These are phyloP conservation scores for Megalonaias nervosa DNA, from an alignment of 1,140 invertebrate genomes.

Conservation along the genomic window DNA sequence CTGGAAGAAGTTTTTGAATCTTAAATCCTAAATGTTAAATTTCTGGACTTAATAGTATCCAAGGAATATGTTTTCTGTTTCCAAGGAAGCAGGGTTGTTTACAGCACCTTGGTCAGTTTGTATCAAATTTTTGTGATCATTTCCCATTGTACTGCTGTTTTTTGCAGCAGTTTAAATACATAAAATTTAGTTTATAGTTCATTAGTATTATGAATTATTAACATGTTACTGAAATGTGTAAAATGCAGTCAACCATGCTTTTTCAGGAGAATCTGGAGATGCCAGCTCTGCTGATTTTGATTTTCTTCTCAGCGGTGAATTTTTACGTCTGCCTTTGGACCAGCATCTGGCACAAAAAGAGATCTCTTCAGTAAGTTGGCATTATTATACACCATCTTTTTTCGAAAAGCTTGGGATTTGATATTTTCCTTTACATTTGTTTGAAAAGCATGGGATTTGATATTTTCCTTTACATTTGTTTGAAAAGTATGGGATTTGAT, in stretches of 20 bases:
- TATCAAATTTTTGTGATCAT: not conserved
- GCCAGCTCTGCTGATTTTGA: constrained; percentile 83
- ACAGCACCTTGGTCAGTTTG: not conserved
- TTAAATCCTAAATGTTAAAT: no score
- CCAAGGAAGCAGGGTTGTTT: not conserved
- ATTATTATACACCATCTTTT: not conserved
- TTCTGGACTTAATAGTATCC: no score
- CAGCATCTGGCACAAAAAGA: constrained; percentile 65
- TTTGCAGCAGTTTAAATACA: constrained; percentile 1
- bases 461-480: not conserved
- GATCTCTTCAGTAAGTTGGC: constrained; percentile 64
- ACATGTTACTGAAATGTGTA: not conserved
- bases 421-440: not conserved
- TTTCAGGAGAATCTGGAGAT: constrained; percentile 31
- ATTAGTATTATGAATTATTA: not conserved
- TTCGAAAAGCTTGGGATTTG: not conserved
- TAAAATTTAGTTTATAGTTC: not conserved
- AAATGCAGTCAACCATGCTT: constrained; percentile 11
- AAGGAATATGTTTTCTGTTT: no score
- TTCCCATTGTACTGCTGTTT: not conserved
- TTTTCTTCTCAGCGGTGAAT: constrained; percentile 87
- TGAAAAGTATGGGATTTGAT: not conserved
- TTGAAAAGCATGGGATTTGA: not conserved
- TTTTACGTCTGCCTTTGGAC: constrained; percentile 79
- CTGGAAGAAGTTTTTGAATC: no score